These are phyloP conservation scores for Poeciliopsis presidionis DNA, from an alignment of 2,797 vertebrate species.

Conservation along the genomic window DNA sequence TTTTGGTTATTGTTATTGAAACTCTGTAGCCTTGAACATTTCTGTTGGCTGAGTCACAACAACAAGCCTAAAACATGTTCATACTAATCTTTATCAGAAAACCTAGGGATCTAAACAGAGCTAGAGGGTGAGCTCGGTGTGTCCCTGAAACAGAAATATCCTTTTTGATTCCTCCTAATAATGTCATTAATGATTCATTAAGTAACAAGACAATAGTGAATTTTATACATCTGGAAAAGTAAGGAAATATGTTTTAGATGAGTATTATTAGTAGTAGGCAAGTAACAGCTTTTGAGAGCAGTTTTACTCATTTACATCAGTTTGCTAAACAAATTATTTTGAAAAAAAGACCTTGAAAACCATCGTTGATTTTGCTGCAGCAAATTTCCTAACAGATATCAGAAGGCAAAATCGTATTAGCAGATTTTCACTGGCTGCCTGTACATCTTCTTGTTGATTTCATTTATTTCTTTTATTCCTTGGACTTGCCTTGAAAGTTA, in stretches of 20 bases:
- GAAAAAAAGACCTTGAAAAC: not conserved
- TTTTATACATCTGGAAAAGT: not conserved
- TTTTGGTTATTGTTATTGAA: slow-evolving; percentile 1
- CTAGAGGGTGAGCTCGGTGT: not conserved
- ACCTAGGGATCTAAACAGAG: not conserved
- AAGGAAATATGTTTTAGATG: not conserved
- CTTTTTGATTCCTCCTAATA: slow-evolving; percentile 9
- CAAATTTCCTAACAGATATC: not conserved
- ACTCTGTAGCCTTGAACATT: slow-evolving; percentile 6
- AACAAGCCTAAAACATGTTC: not conserved
- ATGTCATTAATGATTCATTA: not conserved
- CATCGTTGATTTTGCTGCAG: not conserved
- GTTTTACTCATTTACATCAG: not conserved
- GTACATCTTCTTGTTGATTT: not conserved
- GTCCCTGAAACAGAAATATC: slow-evolving; percentile 1
- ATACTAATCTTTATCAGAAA: not conserved
- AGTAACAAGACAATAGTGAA: slow-evolving; percentile 8
- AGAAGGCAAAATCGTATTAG: not conserved
- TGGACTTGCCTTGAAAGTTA: too few relatives aligned
- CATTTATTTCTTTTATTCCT: too few relatives aligned
- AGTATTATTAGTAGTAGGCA: not conserved
- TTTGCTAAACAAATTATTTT: not conserved
- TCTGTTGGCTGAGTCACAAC: slow-evolving; percentile 22
- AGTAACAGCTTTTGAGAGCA: not conserved
- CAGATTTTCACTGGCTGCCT: not conserved